Percentiles rank a stretch among this genome's conserved stretches.
Evolutionary conservation across 2,888 invertebrate genomes (phyloP).

Genomic region (Macaria notata): DNA sequence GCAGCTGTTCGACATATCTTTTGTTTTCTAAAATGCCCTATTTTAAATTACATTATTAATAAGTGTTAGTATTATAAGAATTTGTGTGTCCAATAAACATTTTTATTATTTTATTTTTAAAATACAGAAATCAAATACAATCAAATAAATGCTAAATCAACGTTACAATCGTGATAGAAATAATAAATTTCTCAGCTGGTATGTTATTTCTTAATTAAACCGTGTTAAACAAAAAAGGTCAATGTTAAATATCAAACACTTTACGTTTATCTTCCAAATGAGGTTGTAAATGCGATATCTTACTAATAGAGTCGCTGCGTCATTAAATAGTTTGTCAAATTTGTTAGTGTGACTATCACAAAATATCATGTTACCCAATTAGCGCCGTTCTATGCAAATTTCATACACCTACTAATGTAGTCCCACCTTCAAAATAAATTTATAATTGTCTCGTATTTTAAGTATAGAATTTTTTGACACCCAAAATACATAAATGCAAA

Average conservation of each 20-base stretch:
- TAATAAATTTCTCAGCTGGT: no score
- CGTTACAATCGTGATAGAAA: no score
- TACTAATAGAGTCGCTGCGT: slow-evolving; percentile 16
- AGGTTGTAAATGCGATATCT: slow-evolving; percentile 16
- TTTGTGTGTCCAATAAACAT: no score
- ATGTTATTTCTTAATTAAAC: no score
- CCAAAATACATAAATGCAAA: slow-evolving; percentile 14
- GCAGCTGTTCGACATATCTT: no score
- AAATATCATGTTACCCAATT: slow-evolving; percentile 20
- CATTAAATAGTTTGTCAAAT: slow-evolving; percentile 15
- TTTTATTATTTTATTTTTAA: no score
- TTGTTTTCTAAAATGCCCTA: no score
- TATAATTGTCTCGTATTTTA: slow-evolving; percentile 7
- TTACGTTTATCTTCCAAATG: slow-evolving; percentile 10
- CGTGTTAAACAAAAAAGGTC: slow-evolving; percentile 1
- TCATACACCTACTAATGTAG: slow-evolving; percentile 6
- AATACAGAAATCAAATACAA: no score
- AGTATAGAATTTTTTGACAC: background rate
- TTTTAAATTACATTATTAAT: no score
- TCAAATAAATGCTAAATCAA: no score
- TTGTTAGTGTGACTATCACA: slow-evolving; percentile 11
- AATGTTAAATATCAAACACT: slow-evolving; percentile 9
- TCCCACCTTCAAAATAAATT: background rate
- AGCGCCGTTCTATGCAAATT: slow-evolving; percentile 17
- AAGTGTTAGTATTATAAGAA: no score